phyloP scores from a whole-genome alignment of 92 coral and sea anemone genomes.

The Siderastrea siderea region DNA sequence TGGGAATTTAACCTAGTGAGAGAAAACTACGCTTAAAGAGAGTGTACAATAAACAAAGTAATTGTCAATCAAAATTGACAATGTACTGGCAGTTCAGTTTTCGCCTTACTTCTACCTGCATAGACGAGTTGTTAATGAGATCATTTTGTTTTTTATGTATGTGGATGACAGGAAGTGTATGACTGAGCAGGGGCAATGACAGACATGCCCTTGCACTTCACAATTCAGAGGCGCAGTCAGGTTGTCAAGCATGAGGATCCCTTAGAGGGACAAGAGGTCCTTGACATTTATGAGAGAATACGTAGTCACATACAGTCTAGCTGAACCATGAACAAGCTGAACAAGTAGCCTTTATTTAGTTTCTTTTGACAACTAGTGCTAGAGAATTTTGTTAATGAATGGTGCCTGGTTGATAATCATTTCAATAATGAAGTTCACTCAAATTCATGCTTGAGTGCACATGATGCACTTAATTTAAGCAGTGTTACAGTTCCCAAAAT shows the following conservation, averaged over 20 bases:
- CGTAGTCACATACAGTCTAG: not conserved
- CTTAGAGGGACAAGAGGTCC: constrained; percentile 15
- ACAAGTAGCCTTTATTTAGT: not conserved
- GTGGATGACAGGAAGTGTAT: constrained; percentile 31
- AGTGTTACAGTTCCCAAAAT: not conserved
- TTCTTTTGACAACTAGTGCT: not conserved
- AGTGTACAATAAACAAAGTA: no score
- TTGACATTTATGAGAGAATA: constrained; percentile 14
- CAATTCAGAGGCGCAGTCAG: constrained; percentile 1
- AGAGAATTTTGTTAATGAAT: not conserved
- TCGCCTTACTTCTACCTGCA: not conserved
- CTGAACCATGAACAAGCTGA: not conserved
- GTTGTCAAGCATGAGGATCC: not conserved
- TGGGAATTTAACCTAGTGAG: no score
- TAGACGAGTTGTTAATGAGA: not conserved
- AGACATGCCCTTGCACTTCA: constrained; percentile 9
- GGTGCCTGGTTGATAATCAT: not conserved
- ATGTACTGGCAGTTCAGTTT: no score
- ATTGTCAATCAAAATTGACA: no score
- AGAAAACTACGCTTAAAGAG: no score
- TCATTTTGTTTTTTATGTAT: not conserved
- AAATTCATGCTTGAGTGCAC: not conserved
- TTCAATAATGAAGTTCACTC: not conserved
- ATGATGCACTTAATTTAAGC: not conserved
- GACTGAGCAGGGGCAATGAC: constrained; percentile 31